phyloP scores from a whole-genome alignment of 2,888 invertebrate species.

The Cancer borealis region DNA sequence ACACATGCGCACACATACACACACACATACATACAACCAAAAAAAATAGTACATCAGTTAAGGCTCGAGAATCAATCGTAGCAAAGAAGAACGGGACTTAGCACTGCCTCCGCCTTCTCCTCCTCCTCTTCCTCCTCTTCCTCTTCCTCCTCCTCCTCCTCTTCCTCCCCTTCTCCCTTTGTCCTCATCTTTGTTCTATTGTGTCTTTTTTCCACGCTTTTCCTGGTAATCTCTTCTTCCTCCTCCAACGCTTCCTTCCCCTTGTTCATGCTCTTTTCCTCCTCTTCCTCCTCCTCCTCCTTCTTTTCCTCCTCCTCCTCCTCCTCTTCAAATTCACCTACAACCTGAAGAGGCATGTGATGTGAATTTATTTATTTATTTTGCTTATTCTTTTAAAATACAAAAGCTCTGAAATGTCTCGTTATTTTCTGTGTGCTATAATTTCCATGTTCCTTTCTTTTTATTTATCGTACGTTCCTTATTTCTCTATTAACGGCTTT shows the following conservation, averaged over 20 bases:
- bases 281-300: background rate
- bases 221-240: background rate
- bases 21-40: background rate
- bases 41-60: background rate
- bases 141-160: background rate
- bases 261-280: background rate
- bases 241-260: background rate
- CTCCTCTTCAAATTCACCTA: background rate
- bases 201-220: background rate
- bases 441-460: background rate
- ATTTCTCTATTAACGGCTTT: background rate
- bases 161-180: background rate
- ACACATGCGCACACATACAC: background rate
- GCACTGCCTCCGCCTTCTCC: too few relatives aligned
- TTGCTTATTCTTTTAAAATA: background rate
- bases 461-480: background rate
- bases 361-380: background rate
- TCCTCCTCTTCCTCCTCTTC: background rate
- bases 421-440: background rate
- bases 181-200: background rate
- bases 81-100: background rate
- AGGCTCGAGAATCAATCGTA: slow-evolving; percentile 28
- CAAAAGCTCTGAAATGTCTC: background rate
- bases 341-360: background rate
- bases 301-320: slow-evolving; percentile 6